A percentile compares a stretch with the other conserved stretches of the same genome.
Evolutionary conservation across 92 coral and sea anemone species (phyloP).

Genomic region (Actinostola sp.): DNA sequence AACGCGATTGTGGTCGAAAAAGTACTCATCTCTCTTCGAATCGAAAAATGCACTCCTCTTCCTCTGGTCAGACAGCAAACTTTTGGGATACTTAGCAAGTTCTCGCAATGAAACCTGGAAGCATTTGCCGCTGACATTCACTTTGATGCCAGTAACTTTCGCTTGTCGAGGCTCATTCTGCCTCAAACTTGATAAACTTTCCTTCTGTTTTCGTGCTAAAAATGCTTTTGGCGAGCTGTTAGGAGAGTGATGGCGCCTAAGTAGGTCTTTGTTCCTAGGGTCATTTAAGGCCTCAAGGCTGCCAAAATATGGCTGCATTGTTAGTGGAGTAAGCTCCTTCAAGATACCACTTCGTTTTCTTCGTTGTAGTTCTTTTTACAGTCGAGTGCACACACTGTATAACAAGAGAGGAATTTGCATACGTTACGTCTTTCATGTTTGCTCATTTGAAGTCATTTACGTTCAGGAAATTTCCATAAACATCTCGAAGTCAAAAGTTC

Average conservation of each 20-base stretch:
- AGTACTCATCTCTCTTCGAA: conserved; percentile 39
- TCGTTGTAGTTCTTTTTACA: neutral
- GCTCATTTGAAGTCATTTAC: too few species aligned
- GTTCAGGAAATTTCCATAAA: too few species aligned
- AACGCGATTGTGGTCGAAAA: conserved; percentile 60
- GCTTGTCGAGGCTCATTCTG: neutral
- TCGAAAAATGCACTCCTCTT: conserved; percentile 49
- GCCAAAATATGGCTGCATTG: conserved; percentile 28
- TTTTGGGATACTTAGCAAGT: conserved; percentile 46
- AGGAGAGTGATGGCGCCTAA: neutral
- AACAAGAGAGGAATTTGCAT: neutral
- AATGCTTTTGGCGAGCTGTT: neutral
- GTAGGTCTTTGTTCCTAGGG: conserved; percentile 3
- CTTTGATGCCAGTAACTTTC: conserved; percentile 20
- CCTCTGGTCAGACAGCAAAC: conserved; percentile 37
- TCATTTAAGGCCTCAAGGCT: conserved; percentile 28
- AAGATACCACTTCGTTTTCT: neutral
- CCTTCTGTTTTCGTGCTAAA: neutral
- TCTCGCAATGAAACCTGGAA: conserved; percentile 28
- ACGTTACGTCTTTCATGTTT: neutral
- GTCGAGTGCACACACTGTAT: neutral
- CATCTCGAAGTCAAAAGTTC: too few species aligned
- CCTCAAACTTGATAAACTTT: neutral
- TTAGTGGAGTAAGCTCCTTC: neutral
- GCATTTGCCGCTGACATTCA: conserved; percentile 61